phyloP scores from a whole-genome alignment of 1,140 invertebrate genomes.

The Parasteatoda tepidariorum region DNA sequence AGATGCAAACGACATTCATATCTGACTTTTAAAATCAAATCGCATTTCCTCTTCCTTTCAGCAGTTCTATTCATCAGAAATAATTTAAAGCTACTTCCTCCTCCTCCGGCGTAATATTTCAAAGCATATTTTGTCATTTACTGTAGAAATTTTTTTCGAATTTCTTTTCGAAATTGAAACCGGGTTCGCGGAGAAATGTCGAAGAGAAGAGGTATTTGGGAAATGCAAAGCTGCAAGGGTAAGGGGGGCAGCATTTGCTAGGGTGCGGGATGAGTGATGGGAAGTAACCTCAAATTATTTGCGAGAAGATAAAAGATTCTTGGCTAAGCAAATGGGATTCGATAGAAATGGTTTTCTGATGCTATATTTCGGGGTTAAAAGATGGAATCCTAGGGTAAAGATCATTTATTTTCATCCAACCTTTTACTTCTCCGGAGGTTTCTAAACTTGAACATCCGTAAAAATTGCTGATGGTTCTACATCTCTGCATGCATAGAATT shows the following conservation, averaged over 20 bases:
- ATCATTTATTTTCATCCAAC: conserved; percentile 46
- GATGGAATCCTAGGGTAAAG: conserved; percentile 40
- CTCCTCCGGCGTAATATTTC: conserved; percentile 25
- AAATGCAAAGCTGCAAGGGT: conserved; percentile 42
- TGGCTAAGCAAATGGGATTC: conserved; percentile 58
- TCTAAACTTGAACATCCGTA: not conserved
- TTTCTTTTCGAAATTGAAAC: not conserved
- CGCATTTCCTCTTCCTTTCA: no score
- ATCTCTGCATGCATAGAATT: not conserved
- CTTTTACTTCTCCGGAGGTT: not conserved
- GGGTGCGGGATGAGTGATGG: conserved; percentile 52
- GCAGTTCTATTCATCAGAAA: no score
- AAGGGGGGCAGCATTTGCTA: conserved; percentile 27
- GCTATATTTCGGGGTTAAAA: conserved; percentile 60
- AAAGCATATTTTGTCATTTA: conserved; percentile 15
- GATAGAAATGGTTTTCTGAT: conserved; percentile 61
- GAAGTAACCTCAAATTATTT: conserved; percentile 57
- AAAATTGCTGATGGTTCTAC: not conserved
- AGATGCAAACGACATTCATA: no score
- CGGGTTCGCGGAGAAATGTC: not conserved
- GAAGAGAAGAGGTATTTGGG: conserved; percentile 37
- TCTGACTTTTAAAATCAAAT: no score
- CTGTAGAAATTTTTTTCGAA: not conserved
- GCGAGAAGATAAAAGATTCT: conserved; percentile 58
- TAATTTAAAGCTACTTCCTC: not conserved